phyloP scores from a whole-genome alignment of 2,797 vertebrate species.

The Cirrhinus molitorella region DNA sequence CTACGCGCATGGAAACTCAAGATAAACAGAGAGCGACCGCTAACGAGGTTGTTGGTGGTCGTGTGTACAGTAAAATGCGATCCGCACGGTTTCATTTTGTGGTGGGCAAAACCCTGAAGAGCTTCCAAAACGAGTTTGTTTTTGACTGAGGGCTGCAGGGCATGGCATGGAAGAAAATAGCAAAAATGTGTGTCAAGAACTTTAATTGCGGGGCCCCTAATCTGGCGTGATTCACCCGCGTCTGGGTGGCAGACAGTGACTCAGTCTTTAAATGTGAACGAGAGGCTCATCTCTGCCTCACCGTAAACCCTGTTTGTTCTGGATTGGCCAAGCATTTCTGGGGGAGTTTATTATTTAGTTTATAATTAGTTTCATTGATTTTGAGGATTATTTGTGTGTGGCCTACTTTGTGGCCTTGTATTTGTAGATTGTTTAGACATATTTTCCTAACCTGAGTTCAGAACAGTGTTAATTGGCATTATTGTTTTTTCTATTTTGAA shows the following conservation, averaged over 20 bases:
- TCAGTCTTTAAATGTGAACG: constrained; percentile 57
- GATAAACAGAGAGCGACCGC: constrained; percentile 64
- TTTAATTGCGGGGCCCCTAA: constrained; percentile 65
- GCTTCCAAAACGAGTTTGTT: constrained; percentile 56
- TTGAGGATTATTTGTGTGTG: background rate
- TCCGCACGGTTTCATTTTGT: constrained; percentile 51
- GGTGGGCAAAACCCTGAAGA: constrained; percentile 55
- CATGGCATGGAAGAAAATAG: constrained; percentile 61
- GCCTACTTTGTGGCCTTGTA: background rate
- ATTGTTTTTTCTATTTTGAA: background rate
- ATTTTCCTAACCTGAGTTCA: too few species aligned
- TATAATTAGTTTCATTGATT: background rate
- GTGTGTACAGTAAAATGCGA: constrained; percentile 60
- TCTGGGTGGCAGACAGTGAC: constrained; percentile 62
- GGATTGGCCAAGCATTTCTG: constrained; percentile 48
- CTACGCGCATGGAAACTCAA: constrained; percentile 64
- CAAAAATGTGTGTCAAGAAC: constrained; percentile 64
- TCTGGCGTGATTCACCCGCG: constrained; percentile 64
- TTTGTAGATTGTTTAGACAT: background rate
- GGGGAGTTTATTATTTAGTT: constrained; percentile 1
- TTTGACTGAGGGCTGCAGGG: constrained; percentile 54
- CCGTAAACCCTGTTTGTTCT: constrained; percentile 51
- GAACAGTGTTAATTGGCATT: too few species aligned
- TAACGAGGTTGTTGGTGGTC: constrained; percentile 66
- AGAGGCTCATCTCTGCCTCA: constrained; percentile 41